Conservation (phyloP, 2,797 vertebrate species). For the Neosilurus hyrtlii region DNA sequence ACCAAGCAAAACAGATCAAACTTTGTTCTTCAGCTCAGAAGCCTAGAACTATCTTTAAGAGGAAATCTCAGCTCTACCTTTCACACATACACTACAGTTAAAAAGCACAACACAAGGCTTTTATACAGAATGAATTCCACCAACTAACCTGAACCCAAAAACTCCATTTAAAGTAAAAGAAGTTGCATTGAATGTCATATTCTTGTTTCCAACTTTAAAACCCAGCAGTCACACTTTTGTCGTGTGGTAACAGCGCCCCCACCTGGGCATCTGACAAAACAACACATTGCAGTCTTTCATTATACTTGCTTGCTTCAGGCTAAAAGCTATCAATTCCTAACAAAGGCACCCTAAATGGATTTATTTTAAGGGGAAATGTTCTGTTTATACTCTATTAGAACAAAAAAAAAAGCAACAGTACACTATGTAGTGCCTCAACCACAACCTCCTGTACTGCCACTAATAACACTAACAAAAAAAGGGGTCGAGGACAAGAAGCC, state of each 20-base stretch:
- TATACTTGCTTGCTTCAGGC: conserved; percentile 47
- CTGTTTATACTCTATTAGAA: conserved; percentile 20
- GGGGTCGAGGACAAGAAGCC: background rate
- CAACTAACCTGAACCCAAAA: background rate
- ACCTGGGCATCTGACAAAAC: conserved; percentile 13
- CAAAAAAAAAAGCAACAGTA: background rate
- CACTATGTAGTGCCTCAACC: background rate
- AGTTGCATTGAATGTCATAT: background rate
- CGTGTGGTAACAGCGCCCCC: conserved; percentile 57
- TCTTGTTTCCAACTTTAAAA: background rate
- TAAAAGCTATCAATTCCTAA: conserved; percentile 59
- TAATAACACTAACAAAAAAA: conserved; percentile 1
- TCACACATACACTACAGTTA: background rate
- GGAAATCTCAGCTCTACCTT: background rate
- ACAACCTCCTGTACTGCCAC: background rate
- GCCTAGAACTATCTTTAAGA: too few species aligned
- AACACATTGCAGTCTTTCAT: background rate
- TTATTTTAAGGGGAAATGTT: conserved; percentile 63
- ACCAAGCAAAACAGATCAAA: background rate
- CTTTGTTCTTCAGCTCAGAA: background rate
- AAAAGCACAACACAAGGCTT: background rate
- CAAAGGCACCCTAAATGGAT: conserved; percentile 65
- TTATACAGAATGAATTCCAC: background rate
- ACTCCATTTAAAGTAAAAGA: conserved; percentile 10
- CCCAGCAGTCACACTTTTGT: background rate